phyloP scores from a whole-genome alignment of 2,888 invertebrate species.

The Oligia fasciuncula region DNA sequence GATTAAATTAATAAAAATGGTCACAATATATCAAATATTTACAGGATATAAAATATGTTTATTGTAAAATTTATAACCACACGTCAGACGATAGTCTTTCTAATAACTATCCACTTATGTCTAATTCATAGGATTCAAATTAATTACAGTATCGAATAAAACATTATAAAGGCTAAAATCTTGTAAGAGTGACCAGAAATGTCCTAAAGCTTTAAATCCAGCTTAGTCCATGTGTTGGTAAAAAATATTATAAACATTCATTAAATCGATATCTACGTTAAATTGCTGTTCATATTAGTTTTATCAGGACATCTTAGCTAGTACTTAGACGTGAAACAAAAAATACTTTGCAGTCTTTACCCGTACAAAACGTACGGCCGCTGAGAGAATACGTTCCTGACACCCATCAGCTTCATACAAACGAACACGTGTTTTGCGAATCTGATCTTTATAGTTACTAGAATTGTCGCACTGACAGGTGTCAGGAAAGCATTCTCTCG shows the following conservation, averaged over 20 bases:
- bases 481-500: not conserved
- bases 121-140: not conserved
- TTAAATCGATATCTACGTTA: not conserved
- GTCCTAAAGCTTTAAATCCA: not conserved
- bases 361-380: not conserved
- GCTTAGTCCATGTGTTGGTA: not conserved
- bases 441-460: not conserved
- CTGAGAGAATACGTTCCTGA: not conserved
- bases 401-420: not conserved
- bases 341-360: too few relatives aligned
- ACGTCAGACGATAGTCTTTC: not conserved
- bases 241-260: not conserved
- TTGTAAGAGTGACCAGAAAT: not conserved
- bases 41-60: not conserved
- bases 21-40: constrained; percentile 4
- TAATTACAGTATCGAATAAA: not conserved
- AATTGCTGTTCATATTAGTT: not conserved
- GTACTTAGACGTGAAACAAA: not conserved
- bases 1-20: constrained; percentile 13
- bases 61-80: not conserved
- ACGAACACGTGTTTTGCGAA: not conserved
- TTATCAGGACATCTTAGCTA: not conserved
- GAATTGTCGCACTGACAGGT: not conserved
- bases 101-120: not conserved
- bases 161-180: not conserved